These are phyloP conservation scores for Drosophila differens DNA, from an alignment of 2,888 invertebrate genomes.

Conservation along the genomic window DNA sequence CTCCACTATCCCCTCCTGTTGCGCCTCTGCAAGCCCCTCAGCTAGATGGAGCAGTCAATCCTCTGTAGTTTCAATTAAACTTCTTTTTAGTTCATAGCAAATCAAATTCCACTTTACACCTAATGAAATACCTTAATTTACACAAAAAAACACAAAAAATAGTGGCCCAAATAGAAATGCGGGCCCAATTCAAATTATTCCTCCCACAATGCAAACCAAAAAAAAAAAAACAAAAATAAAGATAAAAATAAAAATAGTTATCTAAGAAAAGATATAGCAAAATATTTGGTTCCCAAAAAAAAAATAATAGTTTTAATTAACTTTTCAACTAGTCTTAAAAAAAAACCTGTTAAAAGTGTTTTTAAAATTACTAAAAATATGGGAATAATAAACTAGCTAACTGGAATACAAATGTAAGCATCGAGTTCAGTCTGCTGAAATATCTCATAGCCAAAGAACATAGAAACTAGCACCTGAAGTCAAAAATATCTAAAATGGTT, in stretches of 20 bases:
- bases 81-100: conserved; percentile 75
- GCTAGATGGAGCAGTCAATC: conserved; percentile 50
- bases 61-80: conserved; percentile 51
- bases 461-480: conserved; percentile 15
- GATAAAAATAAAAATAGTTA: not conserved
- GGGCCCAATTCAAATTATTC: conserved; percentile 52
- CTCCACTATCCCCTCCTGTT: conserved; percentile 90
- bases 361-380: not conserved
- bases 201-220: conserved; percentile 43
- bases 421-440: not conserved
- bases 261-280: conserved; percentile 19
- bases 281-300: conserved; percentile 4
- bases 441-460: not conserved
- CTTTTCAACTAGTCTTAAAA: conserved; percentile 1
- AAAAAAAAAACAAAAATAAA: not conserved
- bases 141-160: conserved; percentile 16
- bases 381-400: too few species aligned
- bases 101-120: conserved; percentile 80
- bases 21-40: conserved; percentile 85
- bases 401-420: not conserved
- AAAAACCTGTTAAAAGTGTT: not conserved
- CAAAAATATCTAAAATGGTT: conserved; percentile 7
- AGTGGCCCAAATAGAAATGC: conserved; percentile 1
- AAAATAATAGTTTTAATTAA: not conserved
- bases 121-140: conserved; percentile 43